Evolutionary conservation across 1,140 invertebrate genomes (phyloP).

Genomic region (Globodera ellingtonae): DNA sequence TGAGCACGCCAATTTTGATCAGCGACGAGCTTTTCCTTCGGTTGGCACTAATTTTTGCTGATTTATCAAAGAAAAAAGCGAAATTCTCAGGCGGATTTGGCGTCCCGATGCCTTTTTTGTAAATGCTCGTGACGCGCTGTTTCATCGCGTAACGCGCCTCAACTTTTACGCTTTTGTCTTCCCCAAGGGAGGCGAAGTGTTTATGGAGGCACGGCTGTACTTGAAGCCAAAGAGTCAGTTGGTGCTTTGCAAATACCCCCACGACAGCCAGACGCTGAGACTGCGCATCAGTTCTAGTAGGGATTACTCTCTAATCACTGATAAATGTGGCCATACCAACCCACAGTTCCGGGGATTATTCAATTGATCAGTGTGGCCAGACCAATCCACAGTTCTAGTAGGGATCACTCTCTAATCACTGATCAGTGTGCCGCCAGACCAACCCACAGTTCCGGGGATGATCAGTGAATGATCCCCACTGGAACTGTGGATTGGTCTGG

Average conservation of each 20-base stretch:
- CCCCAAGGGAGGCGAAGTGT: conserved; percentile 58
- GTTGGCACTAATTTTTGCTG: conserved; percentile 21
- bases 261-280: conserved; percentile 55
- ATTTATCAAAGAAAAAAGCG: conserved; percentile 32
- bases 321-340: too few species aligned
- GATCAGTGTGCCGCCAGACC: too few species aligned
- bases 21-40: conserved; percentile 61
- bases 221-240: conserved; percentile 59
- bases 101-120: conserved; percentile 63
- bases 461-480: too few species aligned
- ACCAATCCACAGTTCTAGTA: too few species aligned
- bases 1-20: conserved; percentile 59
- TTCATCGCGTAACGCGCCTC: conserved; percentile 61
- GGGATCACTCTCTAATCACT: too few species aligned
- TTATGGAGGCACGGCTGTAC: conserved; percentile 60
- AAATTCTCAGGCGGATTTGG: conserved; percentile 45
- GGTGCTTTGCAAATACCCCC: conserved; percentile 62
- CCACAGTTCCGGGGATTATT: too few species aligned
- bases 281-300: conserved; percentile 61
- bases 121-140: conserved; percentile 57
- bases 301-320: background rate
- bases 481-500: too few species aligned
- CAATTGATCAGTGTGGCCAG: too few species aligned
- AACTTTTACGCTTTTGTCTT: conserved; percentile 65
- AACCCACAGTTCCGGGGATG: too few species aligned